phyloP scores from a whole-genome alignment of 2,888 invertebrate genomes.

The Agonopterix arenella region DNA sequence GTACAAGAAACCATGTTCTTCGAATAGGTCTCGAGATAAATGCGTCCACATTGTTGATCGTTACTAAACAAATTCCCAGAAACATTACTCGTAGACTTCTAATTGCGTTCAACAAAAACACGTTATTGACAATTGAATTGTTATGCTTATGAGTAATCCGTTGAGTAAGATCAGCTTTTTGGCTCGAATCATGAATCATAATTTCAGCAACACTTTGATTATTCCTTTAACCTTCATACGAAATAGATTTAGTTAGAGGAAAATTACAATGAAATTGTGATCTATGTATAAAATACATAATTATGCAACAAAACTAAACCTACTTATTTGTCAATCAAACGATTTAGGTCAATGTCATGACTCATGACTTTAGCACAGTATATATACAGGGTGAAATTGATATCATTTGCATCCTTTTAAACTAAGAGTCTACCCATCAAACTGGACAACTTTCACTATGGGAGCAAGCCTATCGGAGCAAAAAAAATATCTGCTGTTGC shows the following conservation, averaged over 20 bases:
- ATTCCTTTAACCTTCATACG: background rate
- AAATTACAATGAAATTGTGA: background rate
- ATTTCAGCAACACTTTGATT: conserved; percentile 8
- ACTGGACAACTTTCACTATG: no score
- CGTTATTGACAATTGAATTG: conserved; percentile 49
- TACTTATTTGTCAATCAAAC: no score
- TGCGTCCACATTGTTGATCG: conserved; percentile 17
- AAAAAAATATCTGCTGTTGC: no score
- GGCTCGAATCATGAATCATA: conserved; percentile 41
- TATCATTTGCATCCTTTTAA: no score
- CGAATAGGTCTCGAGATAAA: background rate
- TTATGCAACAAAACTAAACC: no score
- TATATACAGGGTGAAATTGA: no score
- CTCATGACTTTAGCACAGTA: no score
- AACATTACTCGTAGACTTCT: conserved; percentile 34
- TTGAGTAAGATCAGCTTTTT: conserved; percentile 49
- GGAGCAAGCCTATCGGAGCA: no score
- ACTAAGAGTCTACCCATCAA: no score
- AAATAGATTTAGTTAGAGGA: background rate
- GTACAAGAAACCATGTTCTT: background rate
- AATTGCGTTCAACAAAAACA: conserved; percentile 60
- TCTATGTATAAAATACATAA: no score
- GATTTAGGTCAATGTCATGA: no score
- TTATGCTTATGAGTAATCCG: conserved; percentile 57
- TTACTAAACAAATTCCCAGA: conserved; percentile 27